phyloP scores from a whole-genome alignment of 2,888 invertebrate species.

The Trissoscelio sp. region DNA sequence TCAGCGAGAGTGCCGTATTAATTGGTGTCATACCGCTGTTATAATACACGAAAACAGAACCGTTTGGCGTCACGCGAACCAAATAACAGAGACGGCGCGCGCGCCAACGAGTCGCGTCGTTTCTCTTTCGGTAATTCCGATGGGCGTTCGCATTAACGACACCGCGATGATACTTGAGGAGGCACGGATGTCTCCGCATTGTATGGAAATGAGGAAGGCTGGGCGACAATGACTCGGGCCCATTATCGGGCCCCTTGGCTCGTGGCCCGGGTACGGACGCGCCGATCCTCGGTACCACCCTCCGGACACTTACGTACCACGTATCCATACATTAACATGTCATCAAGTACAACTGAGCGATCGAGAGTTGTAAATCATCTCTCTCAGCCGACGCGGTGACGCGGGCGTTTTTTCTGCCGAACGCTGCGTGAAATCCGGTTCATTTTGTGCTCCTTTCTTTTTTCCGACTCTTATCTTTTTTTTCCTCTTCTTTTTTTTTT shows the following conservation, averaged over 20 bases:
- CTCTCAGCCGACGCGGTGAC: conserved; percentile 20
- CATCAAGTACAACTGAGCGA: conserved; percentile 74
- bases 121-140: conserved; percentile 78
- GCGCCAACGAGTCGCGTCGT: conserved; percentile 71
- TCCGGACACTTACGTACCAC: conserved; percentile 75
- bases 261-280: conserved; percentile 71
- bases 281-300: conserved; percentile 65
- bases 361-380: conserved; percentile 76
- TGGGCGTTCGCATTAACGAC: conserved; percentile 80
- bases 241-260: conserved; percentile 72
- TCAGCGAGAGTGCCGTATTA: conserved; percentile 35
- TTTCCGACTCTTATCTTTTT: neutral
- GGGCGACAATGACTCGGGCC: conserved; percentile 82
- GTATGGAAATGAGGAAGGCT: conserved; percentile 83
- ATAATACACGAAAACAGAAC: conserved; percentile 29
- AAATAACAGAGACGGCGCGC: conserved; percentile 60
- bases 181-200: conserved; percentile 80
- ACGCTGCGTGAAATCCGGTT: conserved; percentile 40
- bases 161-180: conserved; percentile 76
- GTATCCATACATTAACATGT: conserved; percentile 80
- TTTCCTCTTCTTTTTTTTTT: conserved; percentile 2
- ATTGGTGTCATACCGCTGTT: conserved; percentile 39
- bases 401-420: conserved; percentile 21
- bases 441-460: conserved; percentile 20
- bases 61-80: conserved; percentile 40